A percentile compares a stretch with the other conserved stretches of the same genome.
Conservation (phyloP, 2,113 vertebrate genomes). For the Rattus norvegicus region DNA sequence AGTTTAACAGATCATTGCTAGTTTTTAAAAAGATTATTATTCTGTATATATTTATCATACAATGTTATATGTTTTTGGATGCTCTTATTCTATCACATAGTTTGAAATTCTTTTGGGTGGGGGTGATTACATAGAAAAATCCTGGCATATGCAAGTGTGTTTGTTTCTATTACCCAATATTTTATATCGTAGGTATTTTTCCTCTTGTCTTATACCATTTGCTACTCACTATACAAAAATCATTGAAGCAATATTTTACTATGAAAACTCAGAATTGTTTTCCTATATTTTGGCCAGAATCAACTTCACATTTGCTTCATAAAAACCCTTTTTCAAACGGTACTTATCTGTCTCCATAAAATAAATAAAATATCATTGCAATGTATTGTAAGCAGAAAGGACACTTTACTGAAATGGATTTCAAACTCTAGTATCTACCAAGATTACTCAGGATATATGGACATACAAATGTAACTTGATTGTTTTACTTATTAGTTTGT, state of each 20-base stretch:
- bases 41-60: not conserved
- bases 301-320: not conserved
- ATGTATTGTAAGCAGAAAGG: not conserved
- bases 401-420: not conserved
- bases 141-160: not conserved
- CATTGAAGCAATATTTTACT: not conserved
- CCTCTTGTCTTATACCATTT: not conserved
- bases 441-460: not conserved
- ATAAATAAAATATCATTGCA: not conserved
- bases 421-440: not conserved
- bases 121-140: not conserved
- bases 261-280: not conserved
- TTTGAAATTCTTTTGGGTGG: not conserved
- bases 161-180: not conserved
- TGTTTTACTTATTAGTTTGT: not conserved
- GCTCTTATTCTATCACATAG: not conserved
- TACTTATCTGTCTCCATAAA: not conserved
- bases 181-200: not conserved
- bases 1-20: not conserved
- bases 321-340: not conserved
- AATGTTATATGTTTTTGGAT: not conserved
- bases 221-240: not conserved
- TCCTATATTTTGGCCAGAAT: not conserved
- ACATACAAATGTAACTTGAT: not conserved
- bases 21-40: not conserved